These are phyloP conservation scores for Bothrops alternatus DNA, from an alignment of 2,797 vertebrate genomes.

Conservation along the genomic window DNA sequence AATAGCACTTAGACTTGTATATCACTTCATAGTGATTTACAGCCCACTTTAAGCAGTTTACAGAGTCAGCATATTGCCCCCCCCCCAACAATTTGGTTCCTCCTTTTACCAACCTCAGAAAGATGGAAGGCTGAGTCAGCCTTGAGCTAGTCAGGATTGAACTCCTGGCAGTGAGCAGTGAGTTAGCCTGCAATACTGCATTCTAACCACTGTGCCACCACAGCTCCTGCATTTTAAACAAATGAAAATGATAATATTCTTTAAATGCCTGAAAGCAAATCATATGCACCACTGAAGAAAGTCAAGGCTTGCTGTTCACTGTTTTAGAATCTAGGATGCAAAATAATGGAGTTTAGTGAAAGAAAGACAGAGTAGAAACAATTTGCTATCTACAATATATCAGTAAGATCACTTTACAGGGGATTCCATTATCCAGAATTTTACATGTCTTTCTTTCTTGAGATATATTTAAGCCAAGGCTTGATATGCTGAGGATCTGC, in stretches of 20 bases:
- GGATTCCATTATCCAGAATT: not conserved
- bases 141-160: not conserved
- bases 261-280: not conserved
- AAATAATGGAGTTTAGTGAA: no score
- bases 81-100: not conserved
- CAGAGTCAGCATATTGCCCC: not conserved
- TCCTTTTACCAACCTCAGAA: not conserved
- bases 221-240: not conserved
- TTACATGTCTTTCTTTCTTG: not conserved
- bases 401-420: not conserved
- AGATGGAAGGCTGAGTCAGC: not conserved
- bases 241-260: not conserved
- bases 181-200: not conserved
- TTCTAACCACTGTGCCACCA: not conserved
- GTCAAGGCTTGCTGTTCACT: not conserved
- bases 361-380: not conserved
- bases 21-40: not conserved
- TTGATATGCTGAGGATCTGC: not conserved
- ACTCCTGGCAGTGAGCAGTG: not conserved
- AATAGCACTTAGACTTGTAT: not conserved
- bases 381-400: not conserved
- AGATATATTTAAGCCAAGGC: not conserved
- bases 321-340: no score
- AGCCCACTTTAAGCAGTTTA: not conserved
- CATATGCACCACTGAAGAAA: not conserved